phyloP scores from a whole-genome alignment of 1,140 invertebrate genomes.

The Archivesica marissinica region DNA sequence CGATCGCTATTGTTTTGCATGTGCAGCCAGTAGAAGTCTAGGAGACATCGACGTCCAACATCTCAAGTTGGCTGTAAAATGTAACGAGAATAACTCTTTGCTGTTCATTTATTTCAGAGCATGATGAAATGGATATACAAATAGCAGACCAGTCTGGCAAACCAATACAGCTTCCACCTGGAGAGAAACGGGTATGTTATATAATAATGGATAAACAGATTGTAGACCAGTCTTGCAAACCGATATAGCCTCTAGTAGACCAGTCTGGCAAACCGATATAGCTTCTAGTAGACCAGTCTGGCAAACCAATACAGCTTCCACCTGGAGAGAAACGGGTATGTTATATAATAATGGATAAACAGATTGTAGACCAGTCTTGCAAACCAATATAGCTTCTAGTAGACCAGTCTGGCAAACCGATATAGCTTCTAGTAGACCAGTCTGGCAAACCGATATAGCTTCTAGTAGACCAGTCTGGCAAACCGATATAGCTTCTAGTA shows the following conservation, averaged over 20 bases:
- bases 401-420: no score
- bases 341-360: slow-evolving; percentile 77
- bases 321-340: slow-evolving; percentile 86
- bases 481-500: no score
- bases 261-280: no score
- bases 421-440: no score
- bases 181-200: slow-evolving; percentile 87
- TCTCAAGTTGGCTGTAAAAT: no score
- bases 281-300: slow-evolving; percentile 92
- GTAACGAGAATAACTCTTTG: not conserved
- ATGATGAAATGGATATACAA: slow-evolving; percentile 84
- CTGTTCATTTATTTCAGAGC: slow-evolving; percentile 62
- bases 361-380: slow-evolving; percentile 92
- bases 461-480: no score
- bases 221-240: slow-evolving; percentile 92
- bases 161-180: slow-evolving; percentile 87
- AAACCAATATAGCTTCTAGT: slow-evolving; percentile 88
- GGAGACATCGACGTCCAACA: no score
- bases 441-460: no score
- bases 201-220: slow-evolving; percentile 86
- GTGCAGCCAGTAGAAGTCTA: no score
- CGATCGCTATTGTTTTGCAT: no score
- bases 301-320: slow-evolving; percentile 89
- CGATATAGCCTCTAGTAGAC: no score
- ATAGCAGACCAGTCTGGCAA: slow-evolving; percentile 92